Conservation (phyloP, 2,797 vertebrate species). For the Botia almorhae region DNA sequence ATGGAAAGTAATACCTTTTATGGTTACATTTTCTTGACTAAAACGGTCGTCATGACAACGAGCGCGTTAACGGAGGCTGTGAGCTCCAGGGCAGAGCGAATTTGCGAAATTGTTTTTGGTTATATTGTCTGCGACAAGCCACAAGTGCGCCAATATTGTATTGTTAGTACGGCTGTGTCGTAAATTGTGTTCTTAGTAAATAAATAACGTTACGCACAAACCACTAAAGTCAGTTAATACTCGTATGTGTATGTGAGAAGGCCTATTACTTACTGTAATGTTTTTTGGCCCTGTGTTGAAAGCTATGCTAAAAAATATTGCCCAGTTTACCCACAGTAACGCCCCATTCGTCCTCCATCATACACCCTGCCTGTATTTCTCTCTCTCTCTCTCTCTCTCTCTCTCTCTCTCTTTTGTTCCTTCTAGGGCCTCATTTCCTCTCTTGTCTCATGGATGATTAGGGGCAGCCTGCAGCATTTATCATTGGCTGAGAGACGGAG, state of each 20-base stretch:
- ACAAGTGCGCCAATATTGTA: no score
- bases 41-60: no score
- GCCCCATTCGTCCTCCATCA: slow-evolving; percentile 67
- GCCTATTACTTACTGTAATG: slow-evolving; percentile 62
- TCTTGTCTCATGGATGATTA: slow-evolving; percentile 77
- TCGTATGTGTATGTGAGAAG: slow-evolving; percentile 49
- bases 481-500: slow-evolving; percentile 58
- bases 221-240: slow-evolving; percentile 39
- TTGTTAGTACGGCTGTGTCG: no score
- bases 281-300: slow-evolving; percentile 45
- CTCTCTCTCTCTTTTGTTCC: slow-evolving; percentile 18
- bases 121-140: no score
- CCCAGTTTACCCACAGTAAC: slow-evolving; percentile 69
- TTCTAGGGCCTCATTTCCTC: slow-evolving; percentile 71
- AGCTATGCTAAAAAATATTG: slow-evolving; percentile 62
- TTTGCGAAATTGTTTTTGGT: no score
- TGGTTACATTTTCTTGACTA: no score
- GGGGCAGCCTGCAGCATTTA: slow-evolving; percentile 73
- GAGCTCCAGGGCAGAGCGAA: no score
- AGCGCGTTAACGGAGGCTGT: no score
- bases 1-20: no score
- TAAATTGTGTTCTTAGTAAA: no score
- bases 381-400: slow-evolving; percentile 30
- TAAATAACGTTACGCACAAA: no score
- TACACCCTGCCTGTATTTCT: slow-evolving; percentile 23